Base-by-base conservation (phyloP, 2,113 vertebrate genomes). In the Aramus guarauna region DNA sequence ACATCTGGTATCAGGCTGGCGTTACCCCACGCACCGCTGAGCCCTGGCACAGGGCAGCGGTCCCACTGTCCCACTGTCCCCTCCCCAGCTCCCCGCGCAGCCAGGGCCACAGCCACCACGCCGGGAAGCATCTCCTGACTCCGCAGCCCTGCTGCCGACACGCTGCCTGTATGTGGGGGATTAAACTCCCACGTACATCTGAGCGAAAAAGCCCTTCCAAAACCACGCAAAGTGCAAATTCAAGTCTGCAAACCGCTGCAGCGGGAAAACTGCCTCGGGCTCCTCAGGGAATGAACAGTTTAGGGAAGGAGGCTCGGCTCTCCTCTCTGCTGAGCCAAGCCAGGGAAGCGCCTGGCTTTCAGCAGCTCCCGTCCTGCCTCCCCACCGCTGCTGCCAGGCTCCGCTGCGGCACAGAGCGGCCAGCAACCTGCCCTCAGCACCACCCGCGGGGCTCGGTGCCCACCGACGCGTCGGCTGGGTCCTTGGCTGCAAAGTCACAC, bases 71-170 rank as follows among this genome's bases (percentile, higher is more conserved):
- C 56, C 21, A 4, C 18, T 30, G 68, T 59, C 79, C 18, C 11
- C 27, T 15, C 45, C 41, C 21, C 63, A 76, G 68, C 18, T 62
- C 18, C 23, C 21, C 43, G 14, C 0, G 2, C 37, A 78, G 56
- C 48, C 16, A 29, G 24, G 24, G 66, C 26, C 26, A 9, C 29
- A 36, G 48, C 0, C 0, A 22, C 41, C 2, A 0, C 3, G 5
- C 21, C 5, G 4, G 30, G 58, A 63, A 12, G 68, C 47, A 27
- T 21, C 29, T 32, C 75, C 34, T 37, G 58, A 58, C 58, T 5
- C 39, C 0, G 0, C 60, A 45, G 74, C 32, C 59, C 5, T 1
- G 0, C 48, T 15, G 67, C 63, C 63, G 2, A n/a, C n/a, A 41
- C 1, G 0, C n/a, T 36, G 58, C 20, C 41, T 34, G 5, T 5